Percentiles rank a stretch among this genome's conserved stretches.
Conservation (phyloP, 2,888 invertebrate species). For the Lithophane socia region DNA sequence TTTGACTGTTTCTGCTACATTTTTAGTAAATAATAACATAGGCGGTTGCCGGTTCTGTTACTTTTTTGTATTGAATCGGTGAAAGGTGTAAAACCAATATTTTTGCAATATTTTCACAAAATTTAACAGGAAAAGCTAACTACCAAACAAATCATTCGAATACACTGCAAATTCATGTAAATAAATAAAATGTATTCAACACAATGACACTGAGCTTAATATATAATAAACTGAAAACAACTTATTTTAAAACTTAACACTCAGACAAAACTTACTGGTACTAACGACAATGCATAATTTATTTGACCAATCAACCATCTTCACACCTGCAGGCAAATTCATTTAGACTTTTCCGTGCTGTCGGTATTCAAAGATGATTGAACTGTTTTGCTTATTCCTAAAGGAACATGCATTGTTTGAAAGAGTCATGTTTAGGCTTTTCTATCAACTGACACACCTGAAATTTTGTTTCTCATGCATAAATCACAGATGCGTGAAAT, state of each 20-base stretch:
- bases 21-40: not conserved
- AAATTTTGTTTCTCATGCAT: conserved; percentile 8
- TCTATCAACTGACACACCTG: conserved; percentile 11
- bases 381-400: conserved; percentile 45
- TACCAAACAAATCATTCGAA: conserved; percentile 3
- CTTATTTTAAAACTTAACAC: conserved; percentile 61
- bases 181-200: conserved; percentile 59
- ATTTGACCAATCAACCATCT: conserved; percentile 6
- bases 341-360: conserved; percentile 30
- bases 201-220: conserved; percentile 39
- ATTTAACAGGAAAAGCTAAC: conserved; percentile 2
- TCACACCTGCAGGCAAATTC: conserved; percentile 9
- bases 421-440: conserved; percentile 24
- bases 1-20: not conserved
- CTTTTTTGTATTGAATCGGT: not conserved
- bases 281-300: conserved; percentile 52
- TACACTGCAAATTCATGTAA: conserved; percentile 13
- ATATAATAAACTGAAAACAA: conserved; percentile 50
- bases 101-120: not conserved
- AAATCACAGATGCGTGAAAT: conserved; percentile 19
- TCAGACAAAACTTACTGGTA: conserved; percentile 65
- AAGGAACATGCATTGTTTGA: conserved; percentile 57
- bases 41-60: not conserved
- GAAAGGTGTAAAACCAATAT: not conserved
- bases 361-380: not conserved